Conservation (phyloP, 1,140 invertebrate species). For the Heterodera schachtii region DNA sequence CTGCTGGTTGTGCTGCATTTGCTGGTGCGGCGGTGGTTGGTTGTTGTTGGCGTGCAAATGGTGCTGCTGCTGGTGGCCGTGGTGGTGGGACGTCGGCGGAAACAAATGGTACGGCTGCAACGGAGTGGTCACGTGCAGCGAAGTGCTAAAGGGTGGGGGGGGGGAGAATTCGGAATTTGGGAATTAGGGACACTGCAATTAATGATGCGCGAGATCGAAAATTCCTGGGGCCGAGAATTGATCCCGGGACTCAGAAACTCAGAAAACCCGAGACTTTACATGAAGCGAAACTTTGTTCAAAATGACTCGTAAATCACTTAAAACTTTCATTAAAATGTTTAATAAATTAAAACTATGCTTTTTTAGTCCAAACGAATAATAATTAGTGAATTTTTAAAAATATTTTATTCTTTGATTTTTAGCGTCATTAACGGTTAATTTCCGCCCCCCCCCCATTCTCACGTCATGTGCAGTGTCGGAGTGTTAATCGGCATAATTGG, state of each 20-base stretch:
- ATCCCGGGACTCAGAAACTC: too few relatives aligned
- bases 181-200: too few relatives aligned
- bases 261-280: too few relatives aligned
- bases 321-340: too few relatives aligned
- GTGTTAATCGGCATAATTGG: conserved; percentile 29
- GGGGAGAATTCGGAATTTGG: too few relatives aligned
- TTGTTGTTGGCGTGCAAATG: not conserved
- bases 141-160: conserved; percentile 18
- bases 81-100: not conserved
- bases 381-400: not conserved
- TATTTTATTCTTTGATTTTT: not conserved
- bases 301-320: too few relatives aligned
- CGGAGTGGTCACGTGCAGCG: conserved; percentile 38
- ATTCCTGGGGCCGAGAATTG: too few relatives aligned
- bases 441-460: not conserved
- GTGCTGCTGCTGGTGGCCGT: not conserved
- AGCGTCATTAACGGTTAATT: not conserved
- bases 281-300: too few relatives aligned
- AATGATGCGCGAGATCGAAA: too few relatives aligned
- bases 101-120: conserved; percentile 27
- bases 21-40: not conserved
- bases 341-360: too few relatives aligned
- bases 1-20: not conserved
- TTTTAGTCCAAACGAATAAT: too few relatives aligned
- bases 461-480: conserved; percentile 29